Base-by-base conservation (phyloP, 2,888 invertebrate species). In the Parochlus steinenii region DNA sequence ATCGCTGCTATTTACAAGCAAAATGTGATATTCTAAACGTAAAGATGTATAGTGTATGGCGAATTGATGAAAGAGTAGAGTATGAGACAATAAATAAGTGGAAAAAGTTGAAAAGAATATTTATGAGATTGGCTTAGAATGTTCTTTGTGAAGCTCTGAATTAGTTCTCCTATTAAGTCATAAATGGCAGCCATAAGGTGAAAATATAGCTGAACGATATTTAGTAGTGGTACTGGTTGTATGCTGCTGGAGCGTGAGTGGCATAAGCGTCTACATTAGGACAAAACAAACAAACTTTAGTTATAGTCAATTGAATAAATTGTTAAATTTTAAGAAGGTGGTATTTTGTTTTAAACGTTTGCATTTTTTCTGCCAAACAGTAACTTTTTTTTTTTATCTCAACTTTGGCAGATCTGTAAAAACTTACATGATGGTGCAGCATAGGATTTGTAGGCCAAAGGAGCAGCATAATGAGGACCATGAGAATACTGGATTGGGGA, bases 181-280 rank as follows among this genome's bases (percentile, higher is more conserved):
- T 33, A 34, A 34, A 28, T 34, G 34, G 28, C 34, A 34, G 34
- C 28, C 34, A 34, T 34, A 34, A 34, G 33, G 10, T 5, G 25
- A n/a, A 16, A 28, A 34, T 34, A 23, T n/a, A n/a, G n/a, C n/a
- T n/a, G n/a, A n/a, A n/a, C n/a, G n/a, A n/a, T n/a, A n/a, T n/a
- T n/a, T n/a, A n/a, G n/a, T n/a, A n/a, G n/a, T n/a, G n/a, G n/a
- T n/a, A n/a, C n/a, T n/a, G n/a, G n/a, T n/a, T 11, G 5, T 16
- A 14, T 27, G n/a, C 12, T 4, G 28, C 27, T 28, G 45, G 42
- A 17, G 46, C 43, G 41, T 45, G 45, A 8, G 44, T 39, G 22
- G 46, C 44, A 8, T 46, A 44, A 19, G 42, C 40, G 25, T 41
- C 42, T n/a, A n/a, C n/a, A n/a, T n/a, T n/a, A n/a, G n/a, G n/a